Conservation (phyloP, 2,888 invertebrate genomes). For the Cloeon dipterum region DNA sequence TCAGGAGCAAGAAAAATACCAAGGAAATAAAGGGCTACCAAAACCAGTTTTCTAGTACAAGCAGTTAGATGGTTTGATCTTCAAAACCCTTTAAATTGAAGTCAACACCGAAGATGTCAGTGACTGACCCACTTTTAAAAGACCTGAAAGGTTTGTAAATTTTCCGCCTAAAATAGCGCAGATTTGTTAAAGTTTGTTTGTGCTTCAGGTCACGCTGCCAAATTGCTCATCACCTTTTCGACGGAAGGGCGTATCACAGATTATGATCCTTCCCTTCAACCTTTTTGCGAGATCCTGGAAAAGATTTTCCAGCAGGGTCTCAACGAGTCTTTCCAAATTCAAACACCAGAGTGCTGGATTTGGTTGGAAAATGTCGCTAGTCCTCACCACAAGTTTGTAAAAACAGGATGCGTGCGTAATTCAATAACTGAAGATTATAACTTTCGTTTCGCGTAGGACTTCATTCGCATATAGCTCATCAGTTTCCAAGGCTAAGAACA, state of each 20-base stretch:
- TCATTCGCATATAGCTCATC: constrained; percentile 19
- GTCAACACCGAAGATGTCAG: constrained; percentile 32
- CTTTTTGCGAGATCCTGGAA: constrained; percentile 29
- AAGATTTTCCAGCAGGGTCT: constrained; percentile 31
- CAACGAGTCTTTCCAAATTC: constrained; percentile 16
- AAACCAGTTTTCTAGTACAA: no score
- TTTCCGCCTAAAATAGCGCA: constrained; percentile 1
- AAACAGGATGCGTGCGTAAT: neutral
- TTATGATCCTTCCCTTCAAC: constrained; percentile 20
- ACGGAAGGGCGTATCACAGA: constrained; percentile 22
- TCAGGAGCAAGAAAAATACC: no score
- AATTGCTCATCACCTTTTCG: constrained; percentile 15
- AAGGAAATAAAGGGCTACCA: no score
- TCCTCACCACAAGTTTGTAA: constrained; percentile 11
- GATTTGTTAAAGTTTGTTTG: constrained; percentile 5
- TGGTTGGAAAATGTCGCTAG: constrained; percentile 27
- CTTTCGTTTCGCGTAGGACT: constrained; percentile 10
- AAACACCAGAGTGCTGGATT: constrained; percentile 22
- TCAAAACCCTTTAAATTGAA: no score
- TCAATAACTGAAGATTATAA: constrained; percentile 5
- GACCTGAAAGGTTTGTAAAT: constrained; percentile 27
- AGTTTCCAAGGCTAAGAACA: constrained; percentile 21
- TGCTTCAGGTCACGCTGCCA: constrained; percentile 18
- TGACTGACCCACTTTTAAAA: constrained; percentile 31
- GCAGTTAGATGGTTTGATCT: no score